Evolutionary conservation across 2,888 invertebrate species (phyloP).

Genomic region (Philopedon plagiatum): DNA sequence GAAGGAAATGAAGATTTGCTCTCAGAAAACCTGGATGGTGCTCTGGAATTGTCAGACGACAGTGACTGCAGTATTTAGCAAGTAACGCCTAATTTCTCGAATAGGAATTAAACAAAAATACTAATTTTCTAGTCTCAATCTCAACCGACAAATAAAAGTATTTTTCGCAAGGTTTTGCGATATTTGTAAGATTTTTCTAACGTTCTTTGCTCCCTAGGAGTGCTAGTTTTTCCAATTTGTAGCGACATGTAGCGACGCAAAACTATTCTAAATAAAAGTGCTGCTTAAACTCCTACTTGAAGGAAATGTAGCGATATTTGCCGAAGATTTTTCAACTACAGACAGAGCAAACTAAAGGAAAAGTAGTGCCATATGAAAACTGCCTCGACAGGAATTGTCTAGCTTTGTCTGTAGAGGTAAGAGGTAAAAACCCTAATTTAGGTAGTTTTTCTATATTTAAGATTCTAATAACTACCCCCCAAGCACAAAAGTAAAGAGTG

Average conservation of each 20-base stretch:
- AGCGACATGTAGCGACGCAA: constrained; percentile 24
- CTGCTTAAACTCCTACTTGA: constrained; percentile 31
- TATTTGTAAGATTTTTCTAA: constrained; percentile 20
- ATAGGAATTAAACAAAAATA: constrained; percentile 13
- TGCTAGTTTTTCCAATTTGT: constrained; percentile 26
- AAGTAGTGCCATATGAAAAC: constrained; percentile 14
- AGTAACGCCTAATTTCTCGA: constrained; percentile 10
- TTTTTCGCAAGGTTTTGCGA: constrained; percentile 36
- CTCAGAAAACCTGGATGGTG: constrained; percentile 76
- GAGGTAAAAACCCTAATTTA: not conserved
- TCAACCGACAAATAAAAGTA: constrained; percentile 30
- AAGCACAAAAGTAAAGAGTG: constrained; percentile 54
- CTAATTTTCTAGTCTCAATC: constrained; percentile 32
- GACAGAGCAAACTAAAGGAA: not conserved
- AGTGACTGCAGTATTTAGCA: constrained; percentile 76
- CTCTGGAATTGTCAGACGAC: constrained; percentile 71
- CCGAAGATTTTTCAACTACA: not conserved
- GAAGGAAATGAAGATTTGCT: constrained; percentile 76
- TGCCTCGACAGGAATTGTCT: constrained; percentile 9
- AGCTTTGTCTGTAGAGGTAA: constrained; percentile 10
- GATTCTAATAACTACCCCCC: constrained; percentile 43
- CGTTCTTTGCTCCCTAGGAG: constrained; percentile 22
- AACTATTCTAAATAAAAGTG: constrained; percentile 43
- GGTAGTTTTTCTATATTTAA: constrained; percentile 24
- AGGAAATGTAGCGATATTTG: constrained; percentile 7